phyloP scores from a whole-genome alignment of 1,140 invertebrate species.

The Orius insidiosus region DNA sequence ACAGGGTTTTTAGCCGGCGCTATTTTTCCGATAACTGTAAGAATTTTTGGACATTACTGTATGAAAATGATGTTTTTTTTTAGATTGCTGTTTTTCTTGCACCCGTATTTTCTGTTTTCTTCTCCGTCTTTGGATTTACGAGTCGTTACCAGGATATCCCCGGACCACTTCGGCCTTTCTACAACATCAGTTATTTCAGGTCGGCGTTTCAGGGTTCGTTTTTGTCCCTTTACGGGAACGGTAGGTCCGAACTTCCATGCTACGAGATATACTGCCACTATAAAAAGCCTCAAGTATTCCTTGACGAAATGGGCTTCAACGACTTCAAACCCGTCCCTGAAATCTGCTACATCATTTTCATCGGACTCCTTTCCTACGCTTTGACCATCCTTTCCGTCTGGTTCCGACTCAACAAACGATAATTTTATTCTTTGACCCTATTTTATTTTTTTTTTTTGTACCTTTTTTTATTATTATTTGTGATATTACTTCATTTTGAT shows the following conservation, averaged over 20 bases:
- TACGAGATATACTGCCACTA: conserved; percentile 53
- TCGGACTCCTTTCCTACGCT: conserved; percentile 56
- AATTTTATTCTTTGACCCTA: too few species aligned
- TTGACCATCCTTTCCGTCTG: conserved; percentile 62
- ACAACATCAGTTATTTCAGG: conserved; percentile 76
- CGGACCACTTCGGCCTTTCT: conserved; percentile 62
- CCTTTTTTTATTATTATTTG: too few species aligned
- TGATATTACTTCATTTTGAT: too few species aligned
- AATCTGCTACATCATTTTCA: conserved; percentile 22
- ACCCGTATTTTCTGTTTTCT: conserved; percentile 69
- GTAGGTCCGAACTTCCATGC: conserved; percentile 47
- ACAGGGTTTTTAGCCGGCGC: conserved; percentile 84
- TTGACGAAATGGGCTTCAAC: conserved; percentile 65
- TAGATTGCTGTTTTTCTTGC: conserved; percentile 85
- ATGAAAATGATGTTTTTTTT: too few species aligned
- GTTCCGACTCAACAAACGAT: conserved; percentile 58
- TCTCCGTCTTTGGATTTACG: conserved; percentile 86
- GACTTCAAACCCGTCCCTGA: conserved; percentile 34
- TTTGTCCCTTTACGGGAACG: conserved; percentile 59
- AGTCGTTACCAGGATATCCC: conserved; percentile 76
- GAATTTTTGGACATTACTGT: conserved; percentile 8
- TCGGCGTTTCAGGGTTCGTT: conserved; percentile 72
- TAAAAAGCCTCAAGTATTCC: conserved; percentile 52
- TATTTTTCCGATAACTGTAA: conserved; percentile 62
- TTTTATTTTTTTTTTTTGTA: too few species aligned